A percentile compares a stretch with the other conserved stretches of the same genome.
These are phyloP conservation scores for Mugil cephalus DNA, from an alignment of 2,113 vertebrate genomes.

Conservation along the genomic window DNA sequence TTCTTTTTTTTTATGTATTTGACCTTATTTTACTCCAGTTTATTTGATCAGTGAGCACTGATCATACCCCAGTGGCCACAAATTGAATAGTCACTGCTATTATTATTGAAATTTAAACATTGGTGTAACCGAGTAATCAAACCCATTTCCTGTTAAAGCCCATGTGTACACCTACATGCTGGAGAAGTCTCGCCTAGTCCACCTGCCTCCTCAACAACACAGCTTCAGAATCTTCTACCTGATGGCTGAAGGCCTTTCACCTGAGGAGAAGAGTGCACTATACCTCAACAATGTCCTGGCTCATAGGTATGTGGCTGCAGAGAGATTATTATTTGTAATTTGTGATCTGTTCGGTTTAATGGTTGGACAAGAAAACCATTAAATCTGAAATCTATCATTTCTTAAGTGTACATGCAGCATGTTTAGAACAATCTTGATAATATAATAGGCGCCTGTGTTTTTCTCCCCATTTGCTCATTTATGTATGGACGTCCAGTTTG, in stretches of 20 bases:
- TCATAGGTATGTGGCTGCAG: constrained; percentile 61
- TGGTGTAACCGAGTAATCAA: not conserved
- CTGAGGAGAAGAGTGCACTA: constrained; percentile 89
- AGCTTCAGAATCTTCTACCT: constrained; percentile 93
- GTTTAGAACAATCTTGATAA: not conserved
- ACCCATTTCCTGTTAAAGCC: constrained; percentile 54
- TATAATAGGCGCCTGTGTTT: not conserved
- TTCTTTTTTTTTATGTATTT: not conserved
- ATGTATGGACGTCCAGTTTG: not conserved
- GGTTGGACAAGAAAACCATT: too few species aligned
- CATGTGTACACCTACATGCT: constrained; percentile 89
- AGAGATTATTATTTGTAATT: too few species aligned
- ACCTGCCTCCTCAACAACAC: constrained; percentile 85
- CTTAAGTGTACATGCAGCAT: too few species aligned
- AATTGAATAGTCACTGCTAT: not conserved
- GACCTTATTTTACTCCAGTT: constrained; percentile 45
- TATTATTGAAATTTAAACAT: not conserved
- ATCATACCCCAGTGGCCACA: not conserved
- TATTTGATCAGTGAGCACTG: constrained; percentile 13
- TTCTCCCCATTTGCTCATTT: too few species aligned
- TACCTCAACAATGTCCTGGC: constrained; percentile 86
- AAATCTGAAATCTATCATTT: too few species aligned
- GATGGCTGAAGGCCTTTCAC: constrained; percentile 91
- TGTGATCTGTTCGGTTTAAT: too few species aligned
- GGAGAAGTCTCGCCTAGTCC: constrained; percentile 91